phyloP scores from a whole-genome alignment of 2,113 vertebrate genomes.

The Hassar affinis region DNA sequence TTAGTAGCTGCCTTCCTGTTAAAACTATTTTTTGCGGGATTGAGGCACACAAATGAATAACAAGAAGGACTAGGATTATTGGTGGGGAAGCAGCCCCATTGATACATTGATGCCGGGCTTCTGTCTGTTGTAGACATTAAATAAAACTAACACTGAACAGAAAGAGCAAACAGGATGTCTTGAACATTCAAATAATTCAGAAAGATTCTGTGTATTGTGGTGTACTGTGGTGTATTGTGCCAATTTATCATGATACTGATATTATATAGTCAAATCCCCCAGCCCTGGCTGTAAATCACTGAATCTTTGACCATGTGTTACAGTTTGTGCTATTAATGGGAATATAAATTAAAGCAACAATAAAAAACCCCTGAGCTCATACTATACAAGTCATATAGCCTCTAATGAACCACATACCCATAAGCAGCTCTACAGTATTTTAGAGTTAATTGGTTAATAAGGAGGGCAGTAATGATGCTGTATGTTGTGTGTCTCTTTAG shows the following conservation, averaged over 20 bases:
- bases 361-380: constrained; percentile 15
- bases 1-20: background rate
- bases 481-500: background rate
- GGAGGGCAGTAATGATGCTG: background rate
- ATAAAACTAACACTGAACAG: background rate
- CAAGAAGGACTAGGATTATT: background rate
- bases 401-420: constrained; percentile 20
- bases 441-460: constrained; percentile 20
- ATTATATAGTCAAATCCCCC: background rate
- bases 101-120: background rate
- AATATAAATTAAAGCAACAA: constrained; percentile 33
- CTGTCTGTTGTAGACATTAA: background rate
- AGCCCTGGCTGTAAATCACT: background rate
- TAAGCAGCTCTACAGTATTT: constrained; percentile 8
- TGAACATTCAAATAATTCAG: too few relatives aligned
- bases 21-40: background rate
- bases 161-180: too few relatives aligned
- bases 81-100: background rate
- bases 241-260: background rate
- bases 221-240: background rate
- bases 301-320: constrained; percentile 17
- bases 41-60: background rate
- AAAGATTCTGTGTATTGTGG: too few relatives aligned
- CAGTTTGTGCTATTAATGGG: constrained; percentile 32
- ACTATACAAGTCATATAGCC: constrained; percentile 4